Base-by-base conservation (phyloP, 2,888 invertebrate genomes). In the Uropetala carovei region DNA sequence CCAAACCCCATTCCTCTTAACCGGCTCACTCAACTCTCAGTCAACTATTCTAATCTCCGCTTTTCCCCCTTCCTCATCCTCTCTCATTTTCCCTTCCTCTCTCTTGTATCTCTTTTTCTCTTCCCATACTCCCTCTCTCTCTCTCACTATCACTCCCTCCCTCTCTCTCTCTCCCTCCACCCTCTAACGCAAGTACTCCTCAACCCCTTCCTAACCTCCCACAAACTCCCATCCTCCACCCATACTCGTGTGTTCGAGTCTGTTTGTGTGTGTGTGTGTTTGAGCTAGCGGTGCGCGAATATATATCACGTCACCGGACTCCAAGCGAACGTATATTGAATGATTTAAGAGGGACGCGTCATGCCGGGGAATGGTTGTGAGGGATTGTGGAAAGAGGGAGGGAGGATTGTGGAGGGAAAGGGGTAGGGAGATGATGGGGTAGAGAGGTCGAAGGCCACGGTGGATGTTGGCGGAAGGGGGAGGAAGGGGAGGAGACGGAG, bases 31-130 rank as follows among this genome's bases (percentile, higher is more conserved):
- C 85, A 85, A 85, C 58, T 85, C 85, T 85, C 85, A 59, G 58
- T 85, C 85, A 85, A 85, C 85, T 85, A 85, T 59, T 85, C 59
- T 85, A 85, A 85, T 85, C 85, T 85, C 85, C 85, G 30, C 85
- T 58, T 58, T 58, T 83, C 57, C 85, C 27, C 85, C 58, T 11
- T n/a, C 30, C 56, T 22, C 22, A 3, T 22, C 27, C 59, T 58
- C 58, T 11, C 57, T 58, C 13, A 3, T 58, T 16, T 9, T 22
- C 27, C 27, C 27, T 10, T 8, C 8, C 84, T n/a, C 58, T n/a
- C 57, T 56, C 9, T 43, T 56, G 30, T n/a, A n/a, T 81, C 27
- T n/a, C n/a, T n/a, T 7, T 81, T n/a, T 22, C 27, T 81, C n/a
- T 27, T 81, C 81, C 22, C 27, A 60, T 81, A 14, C 57, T 84